Percentiles rank a stretch among this genome's conserved stretches.
phyloP scores from a whole-genome alignment of 2,113 vertebrate genomes.

The Pampusana beccarii region DNA sequence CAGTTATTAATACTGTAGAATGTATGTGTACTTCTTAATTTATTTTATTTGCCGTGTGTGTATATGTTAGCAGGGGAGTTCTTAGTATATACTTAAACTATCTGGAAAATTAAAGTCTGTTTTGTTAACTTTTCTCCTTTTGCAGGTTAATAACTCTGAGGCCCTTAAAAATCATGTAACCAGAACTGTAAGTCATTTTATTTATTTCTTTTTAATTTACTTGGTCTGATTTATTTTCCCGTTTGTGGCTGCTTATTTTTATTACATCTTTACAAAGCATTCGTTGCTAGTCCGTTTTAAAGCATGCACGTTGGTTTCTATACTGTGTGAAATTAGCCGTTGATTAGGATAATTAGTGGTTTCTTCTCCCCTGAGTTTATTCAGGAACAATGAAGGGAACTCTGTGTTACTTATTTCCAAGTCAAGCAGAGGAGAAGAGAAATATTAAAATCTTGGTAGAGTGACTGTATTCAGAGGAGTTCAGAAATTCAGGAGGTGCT shows the following conservation, averaged over 20 bases:
- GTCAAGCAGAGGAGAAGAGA: not conserved
- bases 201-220: not conserved
- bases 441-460: not conserved
- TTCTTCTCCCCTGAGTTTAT: not conserved
- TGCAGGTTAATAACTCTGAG: slow-evolving; percentile 17
- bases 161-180: slow-evolving; percentile 30
- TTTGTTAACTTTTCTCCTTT: not conserved
- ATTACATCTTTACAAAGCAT: not conserved
- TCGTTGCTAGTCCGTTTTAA: not conserved
- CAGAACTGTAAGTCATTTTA: not conserved
- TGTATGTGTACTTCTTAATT: not conserved
- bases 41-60: not conserved
- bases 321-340: not conserved
- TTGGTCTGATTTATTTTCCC: not conserved
- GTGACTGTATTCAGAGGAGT: not conserved
- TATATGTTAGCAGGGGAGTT: not conserved
- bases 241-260: not conserved
- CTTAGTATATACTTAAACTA: not conserved
- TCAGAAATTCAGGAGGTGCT: not conserved
- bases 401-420: not conserved
- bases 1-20: not conserved
- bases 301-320: accelerated
- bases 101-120: not conserved
- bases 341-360: not conserved
- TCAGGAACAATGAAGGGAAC: not conserved